Evolutionary conservation across 2,888 invertebrate genomes (phyloP).

Genomic region (Sphaerophoria rueppellii): DNA sequence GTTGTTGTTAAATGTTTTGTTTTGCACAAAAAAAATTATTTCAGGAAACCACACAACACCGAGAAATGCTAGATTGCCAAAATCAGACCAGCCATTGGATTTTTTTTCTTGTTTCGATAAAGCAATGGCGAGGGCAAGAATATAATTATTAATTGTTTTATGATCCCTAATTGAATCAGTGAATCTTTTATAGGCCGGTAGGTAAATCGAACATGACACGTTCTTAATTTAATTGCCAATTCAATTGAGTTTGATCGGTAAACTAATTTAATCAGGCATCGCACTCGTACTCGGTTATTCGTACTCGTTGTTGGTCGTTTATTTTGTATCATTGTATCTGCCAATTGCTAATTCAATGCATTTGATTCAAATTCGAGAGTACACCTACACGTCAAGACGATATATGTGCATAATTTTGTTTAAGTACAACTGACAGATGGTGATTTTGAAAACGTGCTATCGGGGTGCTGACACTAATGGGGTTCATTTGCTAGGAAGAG

Average conservation of each 20-base stretch:
- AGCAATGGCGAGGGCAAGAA: slow-evolving; percentile 32
- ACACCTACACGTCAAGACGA: background rate
- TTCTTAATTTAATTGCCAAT: slow-evolving; percentile 73
- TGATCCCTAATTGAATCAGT: slow-evolving; percentile 70
- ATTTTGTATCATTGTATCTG: background rate
- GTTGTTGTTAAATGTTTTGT: slow-evolving; percentile 35
- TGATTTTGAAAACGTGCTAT: slow-evolving; percentile 54
- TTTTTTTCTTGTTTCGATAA: slow-evolving; percentile 14
- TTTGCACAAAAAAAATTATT: slow-evolving; percentile 38
- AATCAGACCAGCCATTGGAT: background rate
- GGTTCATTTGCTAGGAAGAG: slow-evolving; percentile 50
- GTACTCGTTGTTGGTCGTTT: background rate
- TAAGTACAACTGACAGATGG: slow-evolving; percentile 58
- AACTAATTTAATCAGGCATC: slow-evolving; percentile 64
- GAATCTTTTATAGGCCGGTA: slow-evolving; percentile 65
- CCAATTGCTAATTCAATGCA: slow-evolving; percentile 2
- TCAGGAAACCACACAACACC: slow-evolving; percentile 34
- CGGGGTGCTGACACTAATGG: slow-evolving; percentile 60
- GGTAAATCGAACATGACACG: slow-evolving; percentile 73
- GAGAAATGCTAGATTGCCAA: slow-evolving; percentile 2
- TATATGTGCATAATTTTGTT: slow-evolving; percentile 17
- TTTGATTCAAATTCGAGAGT: slow-evolving; percentile 2
- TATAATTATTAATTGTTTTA: slow-evolving; percentile 67
- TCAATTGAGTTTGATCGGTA: slow-evolving; percentile 68
- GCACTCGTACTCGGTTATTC: slow-evolving; percentile 27